phyloP scores from a whole-genome alignment of 2,113 vertebrate species.

The Balaeniceps rex region DNA sequence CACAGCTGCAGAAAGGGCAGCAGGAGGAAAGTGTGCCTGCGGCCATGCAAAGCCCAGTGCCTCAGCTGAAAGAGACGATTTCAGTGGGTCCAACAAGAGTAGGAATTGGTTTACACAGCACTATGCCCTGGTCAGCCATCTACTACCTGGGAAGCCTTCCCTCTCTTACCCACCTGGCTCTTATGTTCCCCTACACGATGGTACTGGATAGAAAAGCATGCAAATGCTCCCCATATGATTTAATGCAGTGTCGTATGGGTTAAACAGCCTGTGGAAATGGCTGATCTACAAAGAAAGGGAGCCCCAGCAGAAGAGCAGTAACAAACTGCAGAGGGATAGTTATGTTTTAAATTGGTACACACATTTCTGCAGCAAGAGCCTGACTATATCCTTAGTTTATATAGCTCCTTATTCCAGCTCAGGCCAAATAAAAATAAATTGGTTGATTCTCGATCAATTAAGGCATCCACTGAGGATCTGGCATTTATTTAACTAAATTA shows the following conservation, averaged over 20 bases:
- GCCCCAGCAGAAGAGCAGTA: not conserved
- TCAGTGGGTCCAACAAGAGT: fast-evolving
- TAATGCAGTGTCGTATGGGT: not conserved
- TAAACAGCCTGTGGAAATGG: not conserved
- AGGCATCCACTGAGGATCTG: not conserved
- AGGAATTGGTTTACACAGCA: not conserved
- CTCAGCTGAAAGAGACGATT: not conserved
- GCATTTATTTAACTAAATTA: not conserved
- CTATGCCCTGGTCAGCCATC: not conserved
- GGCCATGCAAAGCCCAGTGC: not conserved
- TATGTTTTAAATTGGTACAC: not conserved
- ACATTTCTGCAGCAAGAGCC: not conserved
- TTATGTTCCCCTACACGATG: not conserved
- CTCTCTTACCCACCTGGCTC: not conserved
- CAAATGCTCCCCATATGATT: not conserved
- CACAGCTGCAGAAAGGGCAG: not conserved
- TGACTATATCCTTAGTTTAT: not conserved
- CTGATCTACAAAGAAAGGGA: not conserved
- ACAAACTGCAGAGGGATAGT: not conserved
- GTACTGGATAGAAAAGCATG: not conserved
- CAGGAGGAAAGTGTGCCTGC: fast-evolving
- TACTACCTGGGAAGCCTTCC: not conserved
- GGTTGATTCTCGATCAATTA: not conserved
- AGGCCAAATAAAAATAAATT: not conserved
- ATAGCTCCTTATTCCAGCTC: not conserved